phyloP scores from a whole-genome alignment of 2,113 vertebrate species.

The Grallaria varia region DNA sequence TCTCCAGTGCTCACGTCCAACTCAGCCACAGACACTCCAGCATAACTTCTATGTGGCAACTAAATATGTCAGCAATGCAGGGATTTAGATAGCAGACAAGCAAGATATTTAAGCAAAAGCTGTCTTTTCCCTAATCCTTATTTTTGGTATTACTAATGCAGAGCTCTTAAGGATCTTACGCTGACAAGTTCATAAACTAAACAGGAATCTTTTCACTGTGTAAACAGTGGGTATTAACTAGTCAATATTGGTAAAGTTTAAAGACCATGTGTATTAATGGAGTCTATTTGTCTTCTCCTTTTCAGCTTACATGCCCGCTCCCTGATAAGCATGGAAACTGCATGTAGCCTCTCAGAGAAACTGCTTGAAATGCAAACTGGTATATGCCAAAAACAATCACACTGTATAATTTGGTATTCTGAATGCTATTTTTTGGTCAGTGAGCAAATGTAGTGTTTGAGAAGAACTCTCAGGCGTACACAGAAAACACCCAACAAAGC shows the following conservation, averaged over 20 bases:
- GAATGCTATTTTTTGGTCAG: slow-evolving; percentile 68
- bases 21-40: not conserved
- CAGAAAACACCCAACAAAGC: slow-evolving; percentile 56
- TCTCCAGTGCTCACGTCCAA: not conserved
- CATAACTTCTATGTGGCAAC: not conserved
- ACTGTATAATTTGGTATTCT: slow-evolving; percentile 55
- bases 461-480: slow-evolving; percentile 43
- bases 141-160: slow-evolving; percentile 8
- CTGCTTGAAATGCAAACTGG: slow-evolving; percentile 59
- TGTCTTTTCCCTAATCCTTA: not conserved
- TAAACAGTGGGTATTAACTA: slow-evolving; percentile 45
- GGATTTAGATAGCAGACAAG: slow-evolving; percentile 6
- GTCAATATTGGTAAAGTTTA: slow-evolving; percentile 40
- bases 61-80: not conserved
- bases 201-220: not conserved
- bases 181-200: not conserved
- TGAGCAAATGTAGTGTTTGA: slow-evolving; percentile 69
- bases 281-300: slow-evolving; percentile 18
- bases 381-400: slow-evolving; percentile 33
- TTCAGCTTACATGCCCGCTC: not conserved
- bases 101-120: slow-evolving; percentile 7
- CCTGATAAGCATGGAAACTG: not conserved
- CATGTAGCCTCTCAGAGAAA: slow-evolving; percentile 45
- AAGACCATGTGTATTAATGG: not conserved
- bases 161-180: not conserved